Conservation (phyloP, 30 jellyfish, hydroid and myxozoan species). For the Hydractinia echinata region DNA sequence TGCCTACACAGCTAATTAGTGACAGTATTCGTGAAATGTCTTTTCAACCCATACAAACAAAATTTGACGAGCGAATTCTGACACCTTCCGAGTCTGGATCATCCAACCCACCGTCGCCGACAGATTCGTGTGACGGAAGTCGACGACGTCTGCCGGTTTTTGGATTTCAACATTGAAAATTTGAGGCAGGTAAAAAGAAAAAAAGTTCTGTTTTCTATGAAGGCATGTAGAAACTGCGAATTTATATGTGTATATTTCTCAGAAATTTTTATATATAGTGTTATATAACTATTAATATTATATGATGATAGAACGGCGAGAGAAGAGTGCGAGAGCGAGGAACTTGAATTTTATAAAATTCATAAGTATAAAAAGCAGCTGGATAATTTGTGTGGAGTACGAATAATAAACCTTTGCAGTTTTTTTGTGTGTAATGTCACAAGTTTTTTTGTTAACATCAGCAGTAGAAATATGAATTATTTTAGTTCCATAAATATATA, state of each 20-base stretch:
- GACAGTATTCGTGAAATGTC: constrained; percentile 16
- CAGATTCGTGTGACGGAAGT: constrained; percentile 59
- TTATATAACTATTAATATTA: constrained; percentile 8
- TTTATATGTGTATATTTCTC: constrained; percentile 11
- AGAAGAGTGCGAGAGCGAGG: too few relatives aligned
- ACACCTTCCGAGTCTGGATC: constrained; percentile 51
- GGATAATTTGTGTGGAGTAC: too few relatives aligned
- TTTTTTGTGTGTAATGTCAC: too few relatives aligned
- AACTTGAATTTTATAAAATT: too few relatives aligned
- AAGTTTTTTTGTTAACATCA: too few relatives aligned
- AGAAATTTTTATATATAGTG: constrained; percentile 36
- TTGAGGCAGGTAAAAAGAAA: not conserved
- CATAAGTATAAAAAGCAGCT: too few relatives aligned
- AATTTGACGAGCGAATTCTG: constrained; percentile 19
- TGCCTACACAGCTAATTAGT: not conserved
- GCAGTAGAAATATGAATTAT: too few relatives aligned
- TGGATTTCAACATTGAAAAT: constrained; percentile 8
- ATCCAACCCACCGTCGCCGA: constrained; percentile 57
- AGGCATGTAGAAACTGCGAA: constrained; percentile 16
- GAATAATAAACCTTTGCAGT: too few relatives aligned
- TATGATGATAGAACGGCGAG: too few relatives aligned
- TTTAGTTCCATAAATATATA: too few relatives aligned
- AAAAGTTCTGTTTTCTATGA: constrained; percentile 12
- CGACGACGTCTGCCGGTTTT: constrained; percentile 95
- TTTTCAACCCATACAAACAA: constrained; percentile 30